These are phyloP conservation scores for Sebastes goodei DNA, from an alignment of 2,797 vertebrate species.

Conservation along the genomic window DNA sequence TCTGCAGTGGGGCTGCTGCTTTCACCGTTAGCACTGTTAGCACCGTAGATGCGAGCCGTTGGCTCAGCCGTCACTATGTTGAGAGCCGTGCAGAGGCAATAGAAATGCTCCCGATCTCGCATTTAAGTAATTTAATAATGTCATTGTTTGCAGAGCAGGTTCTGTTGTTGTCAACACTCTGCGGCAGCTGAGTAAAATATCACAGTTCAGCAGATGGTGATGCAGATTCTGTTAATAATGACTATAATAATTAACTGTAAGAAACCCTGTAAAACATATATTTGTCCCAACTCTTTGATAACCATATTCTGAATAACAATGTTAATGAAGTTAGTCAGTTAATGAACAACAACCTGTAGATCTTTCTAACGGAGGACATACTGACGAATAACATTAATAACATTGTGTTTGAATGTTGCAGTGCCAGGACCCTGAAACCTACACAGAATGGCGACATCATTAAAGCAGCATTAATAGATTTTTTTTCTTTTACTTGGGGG, in stretches of 20 bases:
- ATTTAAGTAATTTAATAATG: constrained; percentile 10
- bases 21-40: too few species aligned
- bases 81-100: too few species aligned
- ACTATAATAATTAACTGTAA: constrained; percentile 24
- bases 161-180: constrained; percentile 42
- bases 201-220: constrained; percentile 52
- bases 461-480: not conserved
- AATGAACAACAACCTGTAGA: not conserved
- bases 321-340: not conserved
- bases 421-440: not conserved
- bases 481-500: not conserved
- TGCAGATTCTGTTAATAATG: constrained; percentile 48
- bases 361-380: not conserved
- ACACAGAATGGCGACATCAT: not conserved
- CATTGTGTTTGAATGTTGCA: not conserved
- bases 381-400: not conserved
- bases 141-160: constrained; percentile 26
- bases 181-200: constrained; percentile 41
- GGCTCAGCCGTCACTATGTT: too few species aligned
- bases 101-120: too few species aligned
- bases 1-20: too few species aligned
- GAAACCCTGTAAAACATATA: not conserved
- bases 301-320: not conserved
- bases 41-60: too few species aligned
- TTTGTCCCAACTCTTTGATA: not conserved